These are phyloP conservation scores for Varanus salvator DNA, from an alignment of 2,113 vertebrate species.

Conservation along the genomic window DNA sequence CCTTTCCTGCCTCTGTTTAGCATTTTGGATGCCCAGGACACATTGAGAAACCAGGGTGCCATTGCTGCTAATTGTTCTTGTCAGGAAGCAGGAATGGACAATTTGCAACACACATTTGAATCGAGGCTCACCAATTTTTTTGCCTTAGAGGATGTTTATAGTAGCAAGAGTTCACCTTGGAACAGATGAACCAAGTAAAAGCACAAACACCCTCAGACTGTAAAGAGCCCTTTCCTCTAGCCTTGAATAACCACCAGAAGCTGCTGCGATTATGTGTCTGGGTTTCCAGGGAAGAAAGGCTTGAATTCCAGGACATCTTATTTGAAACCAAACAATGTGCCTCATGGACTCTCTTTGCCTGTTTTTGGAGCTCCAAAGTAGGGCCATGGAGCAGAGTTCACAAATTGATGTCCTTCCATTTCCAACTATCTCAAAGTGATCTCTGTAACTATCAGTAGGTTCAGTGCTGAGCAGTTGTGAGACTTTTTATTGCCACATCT, in stretches of 20 bases:
- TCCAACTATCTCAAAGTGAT: background rate
- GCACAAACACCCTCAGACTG: background rate
- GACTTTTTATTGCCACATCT: background rate
- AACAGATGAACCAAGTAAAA: background rate
- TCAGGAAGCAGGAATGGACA: background rate
- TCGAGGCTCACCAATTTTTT: background rate
- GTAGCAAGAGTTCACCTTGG: background rate
- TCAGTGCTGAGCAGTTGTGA: background rate
- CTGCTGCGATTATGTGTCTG: background rate
- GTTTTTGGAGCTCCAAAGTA: background rate
- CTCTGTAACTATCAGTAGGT: background rate
- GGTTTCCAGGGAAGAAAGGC: background rate
- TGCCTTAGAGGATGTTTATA: background rate
- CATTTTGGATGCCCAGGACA: background rate
- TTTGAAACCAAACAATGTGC: background rate
- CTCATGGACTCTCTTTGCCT: background rate
- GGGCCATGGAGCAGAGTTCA: background rate
- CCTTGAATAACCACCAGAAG: background rate
- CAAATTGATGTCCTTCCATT: background rate
- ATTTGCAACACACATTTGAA: background rate
- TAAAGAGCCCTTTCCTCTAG: background rate
- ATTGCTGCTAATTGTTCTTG: conserved; percentile 6
- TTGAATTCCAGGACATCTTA: background rate
- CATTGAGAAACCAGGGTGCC: conserved; percentile 1
- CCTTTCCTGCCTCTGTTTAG: background rate